Evolutionary conservation across 2,797 vertebrate genomes (phyloP), one percentile per base, ranked within the genome.

Genomic region (Tympanoctomys barrerae): DNA sequence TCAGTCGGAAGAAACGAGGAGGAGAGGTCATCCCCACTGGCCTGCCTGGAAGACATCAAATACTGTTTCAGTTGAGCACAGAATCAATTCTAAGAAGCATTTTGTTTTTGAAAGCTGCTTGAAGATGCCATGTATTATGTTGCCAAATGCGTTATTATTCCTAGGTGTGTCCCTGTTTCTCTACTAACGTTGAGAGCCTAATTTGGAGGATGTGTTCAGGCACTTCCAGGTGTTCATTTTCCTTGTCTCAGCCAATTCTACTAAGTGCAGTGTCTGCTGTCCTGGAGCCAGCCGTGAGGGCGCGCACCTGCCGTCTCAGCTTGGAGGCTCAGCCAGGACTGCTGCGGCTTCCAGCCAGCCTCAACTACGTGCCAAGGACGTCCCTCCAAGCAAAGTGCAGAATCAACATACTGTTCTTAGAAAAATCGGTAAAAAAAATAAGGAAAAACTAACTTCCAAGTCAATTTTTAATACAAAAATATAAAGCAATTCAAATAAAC

Each of bases 391-490:
- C 13, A 42, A 73, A 14, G 13, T 13, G 68, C n/a, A 11, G 19
- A 39, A 21, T 64, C 26, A 68, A 22, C 21, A 9, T 85, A 52
- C 19, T 59, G 10, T 83, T 71, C 49, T 78, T 93, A 80, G 54
- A 68, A 22, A 75, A 62, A 26, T 31, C 86, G 22, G 36, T 54
- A 75, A 71, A 19, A 42, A 42, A 79, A 80, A 49, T 61, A 31
- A 57, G n/a, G 14, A 9, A 59, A 68, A 28, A 33, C 59, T 59
- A 39, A n/a, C 57, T 64, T 54, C 54, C 49, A 92, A 83, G 36
- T 90, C 59, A 83, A 54, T 81, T 89, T 89, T 91, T 49, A 52
- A 19, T 81, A 46, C 22, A 86, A 42, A 94, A 84, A 52, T 80
- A 71, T 73, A 59, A 91, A 52, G 46, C 84, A 68, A 39, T 54